Evolutionary conservation across 1,140 invertebrate genomes (phyloP).

Genomic region (Drosophila pruinosa): DNA sequence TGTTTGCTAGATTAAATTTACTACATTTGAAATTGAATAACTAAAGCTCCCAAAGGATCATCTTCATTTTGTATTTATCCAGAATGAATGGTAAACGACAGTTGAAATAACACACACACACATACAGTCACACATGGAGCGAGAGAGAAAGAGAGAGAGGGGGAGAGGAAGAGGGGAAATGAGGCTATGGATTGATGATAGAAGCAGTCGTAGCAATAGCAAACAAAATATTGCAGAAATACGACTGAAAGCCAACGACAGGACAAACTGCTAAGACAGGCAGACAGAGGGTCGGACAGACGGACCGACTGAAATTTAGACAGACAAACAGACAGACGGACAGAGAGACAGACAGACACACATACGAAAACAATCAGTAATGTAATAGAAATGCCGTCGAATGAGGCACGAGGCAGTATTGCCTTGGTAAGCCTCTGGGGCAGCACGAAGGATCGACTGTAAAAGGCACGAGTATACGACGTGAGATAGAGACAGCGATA

Average conservation of each 20-base stretch:
- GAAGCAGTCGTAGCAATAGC: conserved; percentile 46
- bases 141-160: background rate
- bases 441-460: conserved; percentile 9
- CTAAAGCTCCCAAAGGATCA: conserved; percentile 80
- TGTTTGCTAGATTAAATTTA: conserved; percentile 79
- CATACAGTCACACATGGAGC: background rate
- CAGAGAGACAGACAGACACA: conserved; percentile 34
- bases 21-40: conserved; percentile 80
- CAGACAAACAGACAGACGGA: conserved; percentile 17
- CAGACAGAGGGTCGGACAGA: conserved; percentile 16
- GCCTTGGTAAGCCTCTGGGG: conserved; percentile 5
- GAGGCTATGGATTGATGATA: conserved; percentile 55
- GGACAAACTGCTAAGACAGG: conserved; percentile 15
- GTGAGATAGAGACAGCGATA: background rate
- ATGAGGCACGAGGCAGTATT: conserved; percentile 14
- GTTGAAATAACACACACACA: conserved; percentile 61
- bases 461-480: background rate
- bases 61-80: conserved; percentile 81
- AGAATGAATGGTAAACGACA: conserved; percentile 79
- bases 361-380: conserved; percentile 77
- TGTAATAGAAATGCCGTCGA: conserved; percentile 70
- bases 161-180: background rate
- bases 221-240: conserved; percentile 74
- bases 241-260: conserved; percentile 52
- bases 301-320: background rate